phyloP scores from a whole-genome alignment of 2,888 invertebrate species.

The Dynastes grantii region DNA sequence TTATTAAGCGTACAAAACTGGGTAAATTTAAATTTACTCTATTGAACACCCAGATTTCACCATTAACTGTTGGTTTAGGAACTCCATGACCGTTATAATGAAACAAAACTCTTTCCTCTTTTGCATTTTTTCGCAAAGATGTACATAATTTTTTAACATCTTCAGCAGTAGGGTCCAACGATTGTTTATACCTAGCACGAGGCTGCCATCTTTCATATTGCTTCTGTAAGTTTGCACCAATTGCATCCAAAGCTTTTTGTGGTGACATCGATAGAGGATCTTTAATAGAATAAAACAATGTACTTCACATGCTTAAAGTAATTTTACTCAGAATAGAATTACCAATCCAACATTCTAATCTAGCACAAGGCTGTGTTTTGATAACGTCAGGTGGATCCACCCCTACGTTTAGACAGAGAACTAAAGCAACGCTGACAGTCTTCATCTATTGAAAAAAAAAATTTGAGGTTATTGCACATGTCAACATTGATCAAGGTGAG shows the following conservation, averaged over 20 bases:
- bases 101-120: conserved; percentile 97
- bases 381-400: conserved; percentile 99
- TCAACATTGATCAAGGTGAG: conserved; percentile 44
- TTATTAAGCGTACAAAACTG: neutral
- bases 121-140: conserved; percentile 95
- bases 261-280: conserved; percentile 92
- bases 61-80: conserved; percentile 97
- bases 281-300: conserved; percentile 62
- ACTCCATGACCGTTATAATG: conserved; percentile 99
- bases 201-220: conserved; percentile 99
- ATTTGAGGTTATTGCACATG: conserved; percentile 55
- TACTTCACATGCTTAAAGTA: neutral
- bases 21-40: conserved; percentile 74
- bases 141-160: conserved; percentile 98
- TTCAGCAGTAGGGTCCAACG: conserved; percentile 97
- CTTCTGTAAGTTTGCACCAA: conserved; percentile 92
- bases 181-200: conserved; percentile 96
- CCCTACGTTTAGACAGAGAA: conserved; percentile 98
- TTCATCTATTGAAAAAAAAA: conserved; percentile 85
- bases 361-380: conserved; percentile 96
- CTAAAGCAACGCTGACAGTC: conserved; percentile 98
- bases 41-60: conserved; percentile 99
- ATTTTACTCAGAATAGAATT: conserved; percentile 57
- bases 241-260: conserved; percentile 92
- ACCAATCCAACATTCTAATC: conserved; percentile 98